These are phyloP conservation scores for Gallinago undulata DNA, from an alignment of 2,113 vertebrate genomes.

Conservation along the genomic window DNA sequence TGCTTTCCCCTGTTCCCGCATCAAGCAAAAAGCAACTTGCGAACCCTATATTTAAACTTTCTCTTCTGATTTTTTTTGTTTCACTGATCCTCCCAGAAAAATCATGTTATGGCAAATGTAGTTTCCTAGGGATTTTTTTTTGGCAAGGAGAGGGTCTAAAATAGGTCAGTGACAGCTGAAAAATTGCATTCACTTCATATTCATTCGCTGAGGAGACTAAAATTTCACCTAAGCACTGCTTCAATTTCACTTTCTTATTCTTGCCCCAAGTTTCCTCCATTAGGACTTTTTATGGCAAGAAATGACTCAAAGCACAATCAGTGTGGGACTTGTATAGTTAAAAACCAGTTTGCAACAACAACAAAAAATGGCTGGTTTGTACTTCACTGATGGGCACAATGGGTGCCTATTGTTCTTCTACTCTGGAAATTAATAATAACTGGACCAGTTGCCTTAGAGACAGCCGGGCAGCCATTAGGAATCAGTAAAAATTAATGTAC, in stretches of 20 bases:
- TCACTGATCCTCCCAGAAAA: slow-evolving; percentile 21
- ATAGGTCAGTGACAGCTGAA: slow-evolving; percentile 43
- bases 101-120: slow-evolving; percentile 16
- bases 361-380: background rate
- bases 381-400: slow-evolving; percentile 45
- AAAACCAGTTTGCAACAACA: background rate
- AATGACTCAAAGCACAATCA: background rate
- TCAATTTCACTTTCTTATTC: background rate
- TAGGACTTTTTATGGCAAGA: background rate
- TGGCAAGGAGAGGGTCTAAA: background rate
- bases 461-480: slow-evolving; percentile 41
- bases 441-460: slow-evolving; percentile 55
- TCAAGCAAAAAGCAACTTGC: background rate
- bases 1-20: background rate
- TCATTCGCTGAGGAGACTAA: background rate
- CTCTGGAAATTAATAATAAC: slow-evolving; percentile 47
- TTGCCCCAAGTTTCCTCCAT: background rate
- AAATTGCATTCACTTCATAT: slow-evolving; percentile 20
- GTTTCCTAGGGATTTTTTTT: background rate
- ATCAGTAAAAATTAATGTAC: slow-evolving; percentile 64
- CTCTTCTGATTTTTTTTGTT: background rate
- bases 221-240: slow-evolving; percentile 24
- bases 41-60: slow-evolving; percentile 6
- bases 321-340: background rate
- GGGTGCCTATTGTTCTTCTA: slow-evolving; percentile 36